A percentile compares a stretch with the other conserved stretches of the same genome.
These are phyloP conservation scores for Nycticorax nycticorax DNA, from an alignment of 2,113 vertebrate genomes.

Conservation along the genomic window DNA sequence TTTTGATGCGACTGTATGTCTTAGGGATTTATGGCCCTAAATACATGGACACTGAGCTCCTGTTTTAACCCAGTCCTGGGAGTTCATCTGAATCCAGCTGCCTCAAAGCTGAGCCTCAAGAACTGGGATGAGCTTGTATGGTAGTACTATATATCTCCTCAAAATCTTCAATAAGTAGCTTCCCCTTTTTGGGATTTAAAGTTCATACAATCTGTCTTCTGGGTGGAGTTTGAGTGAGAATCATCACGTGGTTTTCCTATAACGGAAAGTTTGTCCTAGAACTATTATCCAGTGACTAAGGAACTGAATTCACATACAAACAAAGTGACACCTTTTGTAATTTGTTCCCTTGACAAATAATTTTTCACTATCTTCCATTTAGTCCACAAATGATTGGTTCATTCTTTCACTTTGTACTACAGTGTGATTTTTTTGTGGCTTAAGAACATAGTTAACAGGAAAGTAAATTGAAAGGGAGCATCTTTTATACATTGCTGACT, in stretches of 20 bases:
- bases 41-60: not conserved
- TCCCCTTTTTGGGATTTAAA: not conserved
- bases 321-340: not conserved
- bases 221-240: not conserved
- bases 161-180: not conserved
- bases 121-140: not conserved
- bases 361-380: not conserved
- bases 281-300: not conserved
- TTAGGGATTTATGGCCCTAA: not conserved
- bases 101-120: not conserved
- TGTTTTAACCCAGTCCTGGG: not conserved
- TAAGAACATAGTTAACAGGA: not conserved
- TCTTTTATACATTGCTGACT: not conserved
- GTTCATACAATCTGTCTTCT: not conserved
- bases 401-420: not conserved
- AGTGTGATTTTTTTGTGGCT: not conserved
- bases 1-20: not conserved
- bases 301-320: not conserved
- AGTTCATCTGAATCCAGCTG: not conserved
- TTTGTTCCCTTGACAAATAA: not conserved
- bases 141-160: not conserved
- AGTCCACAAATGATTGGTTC: not conserved
- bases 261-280: not conserved
- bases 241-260: not conserved
- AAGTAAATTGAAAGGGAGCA: not conserved